Conservation (phyloP, 2,888 invertebrate genomes). For the Conops quadrifasciatus region DNA sequence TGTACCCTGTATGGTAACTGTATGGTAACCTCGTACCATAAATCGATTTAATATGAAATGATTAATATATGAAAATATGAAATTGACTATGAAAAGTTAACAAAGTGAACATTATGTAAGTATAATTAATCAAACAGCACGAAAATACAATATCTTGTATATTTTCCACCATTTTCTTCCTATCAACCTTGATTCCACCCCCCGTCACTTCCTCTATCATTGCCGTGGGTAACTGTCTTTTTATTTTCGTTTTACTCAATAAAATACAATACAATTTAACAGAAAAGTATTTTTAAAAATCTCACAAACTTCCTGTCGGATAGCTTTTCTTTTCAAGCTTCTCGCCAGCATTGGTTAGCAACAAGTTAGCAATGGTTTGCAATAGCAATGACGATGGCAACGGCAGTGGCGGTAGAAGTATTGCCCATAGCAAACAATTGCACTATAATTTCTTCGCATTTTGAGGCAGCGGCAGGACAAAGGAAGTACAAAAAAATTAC, state of each 20-base stretch:
- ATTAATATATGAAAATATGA: too few relatives aligned
- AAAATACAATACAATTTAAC: background rate
- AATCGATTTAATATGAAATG: too few relatives aligned
- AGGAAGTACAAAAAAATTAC: constrained; percentile 52
- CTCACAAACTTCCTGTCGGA: too few relatives aligned
- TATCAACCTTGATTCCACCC: background rate
- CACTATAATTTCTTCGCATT: constrained; percentile 48
- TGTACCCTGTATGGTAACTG: too few relatives aligned
- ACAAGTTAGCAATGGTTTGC: too few relatives aligned
- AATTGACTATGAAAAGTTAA: background rate
- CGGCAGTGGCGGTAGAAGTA: background rate
- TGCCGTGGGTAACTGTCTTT: too few relatives aligned
- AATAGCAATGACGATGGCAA: background rate
- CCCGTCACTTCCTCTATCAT: background rate
- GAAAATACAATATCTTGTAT: background rate
- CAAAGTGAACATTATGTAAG: background rate
- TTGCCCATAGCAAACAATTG: constrained; percentile 51
- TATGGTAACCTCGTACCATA: too few relatives aligned
- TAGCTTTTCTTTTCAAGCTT: too few relatives aligned
- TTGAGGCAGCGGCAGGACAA: constrained; percentile 38
- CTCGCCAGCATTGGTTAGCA: too few relatives aligned
- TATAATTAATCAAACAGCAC: background rate
- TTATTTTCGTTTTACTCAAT: background rate
- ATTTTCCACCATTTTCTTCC: background rate
- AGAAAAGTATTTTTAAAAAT: too few relatives aligned